Evolutionary conservation across 2,797 vertebrate species (phyloP), one percentile per base, ranked within the genome.

Genomic region (Neosilurus hyrtlii): DNA sequence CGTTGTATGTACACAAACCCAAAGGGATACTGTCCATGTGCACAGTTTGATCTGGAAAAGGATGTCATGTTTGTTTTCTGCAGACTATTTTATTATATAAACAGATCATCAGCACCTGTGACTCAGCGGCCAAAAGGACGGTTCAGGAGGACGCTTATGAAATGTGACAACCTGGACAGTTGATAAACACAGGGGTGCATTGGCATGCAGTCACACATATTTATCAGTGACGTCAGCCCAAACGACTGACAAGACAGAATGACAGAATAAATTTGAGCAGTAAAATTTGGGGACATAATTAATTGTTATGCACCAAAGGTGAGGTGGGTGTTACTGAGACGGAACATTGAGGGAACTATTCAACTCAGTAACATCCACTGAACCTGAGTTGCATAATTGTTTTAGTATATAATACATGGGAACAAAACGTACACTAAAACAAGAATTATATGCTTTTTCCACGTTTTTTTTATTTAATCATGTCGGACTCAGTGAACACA

Each of bases 181-280:
- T 73, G 82, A 85, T 83, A 74, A 43, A 82, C 72, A 73, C 61
- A 35, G 22, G 24, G 52, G 77, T 81, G 67, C 11, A 43, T n/a
- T 37, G 54, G 56, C 74, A 78, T 77, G 82, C 80, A 57, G 79
- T 80, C 76, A 18, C 37, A 26, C 62, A 65, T 84, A 78, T 84
- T 84, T 82, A 77, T 86, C 71, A 80, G 65, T 80, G 77, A 63
- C 81, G 82, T 83, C 20, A n/a, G 61, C 2, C 54, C 56, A 59
- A 70, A 86, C 79, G 61, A 43, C 54, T 86, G 81, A 87, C n/a
- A 77, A 63, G 65, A 74, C 56, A 43, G 56, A 83, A 74, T 24
- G 24, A 57, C 68, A 91, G 89, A 89, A 91, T 93, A 91, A 92
- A 91, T 91, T 86, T 89, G 90, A 89, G 84, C 73, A 83, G 77